Evolutionary conservation across 2,113 vertebrate species (phyloP).

Genomic region (Semnornis frantzii): DNA sequence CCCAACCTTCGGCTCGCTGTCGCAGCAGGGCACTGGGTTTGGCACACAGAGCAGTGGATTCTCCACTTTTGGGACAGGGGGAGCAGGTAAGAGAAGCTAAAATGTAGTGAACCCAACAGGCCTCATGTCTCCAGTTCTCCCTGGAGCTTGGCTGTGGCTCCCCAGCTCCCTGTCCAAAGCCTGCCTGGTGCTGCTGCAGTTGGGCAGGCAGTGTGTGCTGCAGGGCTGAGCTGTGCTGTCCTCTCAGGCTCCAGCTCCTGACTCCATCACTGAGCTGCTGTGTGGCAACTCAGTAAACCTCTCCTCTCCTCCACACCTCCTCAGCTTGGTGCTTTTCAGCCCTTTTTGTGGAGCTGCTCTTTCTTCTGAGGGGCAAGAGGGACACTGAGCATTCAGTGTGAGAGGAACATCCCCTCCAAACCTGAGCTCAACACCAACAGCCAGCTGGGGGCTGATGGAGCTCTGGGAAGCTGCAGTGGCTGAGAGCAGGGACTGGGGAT

Average conservation of each 20-base stretch:
- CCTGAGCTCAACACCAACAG: neutral
- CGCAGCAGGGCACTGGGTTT: slow-evolving; percentile 84
- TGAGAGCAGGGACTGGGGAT: neutral
- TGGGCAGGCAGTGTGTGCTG: neutral
- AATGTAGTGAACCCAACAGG: neutral
- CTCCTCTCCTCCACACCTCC: neutral
- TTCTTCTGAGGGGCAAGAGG: neutral
- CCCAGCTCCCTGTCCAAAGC: neutral
- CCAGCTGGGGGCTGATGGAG: neutral
- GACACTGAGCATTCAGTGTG: neutral
- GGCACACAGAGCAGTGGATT: slow-evolving; percentile 83
- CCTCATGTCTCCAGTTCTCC: neutral
- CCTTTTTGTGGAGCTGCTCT: neutral
- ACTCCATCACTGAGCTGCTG: neutral
- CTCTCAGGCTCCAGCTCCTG: neutral
- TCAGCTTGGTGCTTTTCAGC: neutral
- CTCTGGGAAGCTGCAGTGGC: neutral
- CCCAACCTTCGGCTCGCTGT: slow-evolving; percentile 85
- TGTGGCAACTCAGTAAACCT: neutral
- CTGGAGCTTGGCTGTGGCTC: neutral
- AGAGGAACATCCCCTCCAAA: neutral
- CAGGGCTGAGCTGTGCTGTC: neutral
- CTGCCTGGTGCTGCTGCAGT: neutral
- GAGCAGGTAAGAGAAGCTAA: slow-evolving; percentile 73
- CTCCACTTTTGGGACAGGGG: slow-evolving; percentile 84